Evolutionary conservation across 1,140 invertebrate genomes (phyloP).

Genomic region (Cylas formicarius): DNA sequence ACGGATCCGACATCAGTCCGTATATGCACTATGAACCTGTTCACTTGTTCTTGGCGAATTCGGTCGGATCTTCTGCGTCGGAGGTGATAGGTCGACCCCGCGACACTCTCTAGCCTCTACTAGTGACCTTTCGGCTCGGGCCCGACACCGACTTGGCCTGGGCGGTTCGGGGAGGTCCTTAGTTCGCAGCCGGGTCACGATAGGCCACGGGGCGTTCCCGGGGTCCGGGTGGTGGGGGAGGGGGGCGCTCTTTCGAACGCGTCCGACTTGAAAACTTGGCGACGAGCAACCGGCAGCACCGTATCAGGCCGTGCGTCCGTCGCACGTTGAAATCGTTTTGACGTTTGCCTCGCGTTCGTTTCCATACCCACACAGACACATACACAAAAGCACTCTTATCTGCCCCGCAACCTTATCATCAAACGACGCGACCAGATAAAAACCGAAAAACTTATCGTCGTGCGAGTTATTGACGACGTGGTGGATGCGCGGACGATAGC

Average conservation of each 20-base stretch:
- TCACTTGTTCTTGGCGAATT: slow-evolving; percentile 15
- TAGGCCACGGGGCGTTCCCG: slow-evolving; percentile 40
- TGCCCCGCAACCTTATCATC: too few relatives aligned
- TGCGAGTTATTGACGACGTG: too few relatives aligned
- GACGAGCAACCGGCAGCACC: slow-evolving; percentile 7
- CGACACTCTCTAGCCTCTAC: slow-evolving; percentile 43
- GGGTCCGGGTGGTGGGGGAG: slow-evolving; percentile 25
- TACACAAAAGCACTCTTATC: too few relatives aligned
- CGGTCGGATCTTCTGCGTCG: slow-evolving; percentile 24
- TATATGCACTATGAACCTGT: slow-evolving; percentile 23
- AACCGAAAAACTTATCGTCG: too few relatives aligned
- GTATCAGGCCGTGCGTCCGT: slow-evolving; percentile 2
- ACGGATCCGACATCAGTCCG: slow-evolving; percentile 18
- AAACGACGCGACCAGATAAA: too few relatives aligned
- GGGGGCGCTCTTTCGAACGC: background rate
- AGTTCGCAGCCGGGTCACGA: slow-evolving; percentile 41
- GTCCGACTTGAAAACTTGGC: background rate
- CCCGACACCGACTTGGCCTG: slow-evolving; percentile 42
- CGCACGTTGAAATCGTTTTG: too few relatives aligned
- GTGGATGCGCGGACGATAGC: too few relatives aligned
- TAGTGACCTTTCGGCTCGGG: slow-evolving; percentile 41
- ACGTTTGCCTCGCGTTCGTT: too few relatives aligned
- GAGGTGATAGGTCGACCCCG: slow-evolving; percentile 43
- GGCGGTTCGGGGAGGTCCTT: slow-evolving; percentile 40
- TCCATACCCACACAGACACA: too few relatives aligned